These are phyloP conservation scores for Seira ritae DNA, from an alignment of 2,888 invertebrate genomes.

Conservation along the genomic window DNA sequence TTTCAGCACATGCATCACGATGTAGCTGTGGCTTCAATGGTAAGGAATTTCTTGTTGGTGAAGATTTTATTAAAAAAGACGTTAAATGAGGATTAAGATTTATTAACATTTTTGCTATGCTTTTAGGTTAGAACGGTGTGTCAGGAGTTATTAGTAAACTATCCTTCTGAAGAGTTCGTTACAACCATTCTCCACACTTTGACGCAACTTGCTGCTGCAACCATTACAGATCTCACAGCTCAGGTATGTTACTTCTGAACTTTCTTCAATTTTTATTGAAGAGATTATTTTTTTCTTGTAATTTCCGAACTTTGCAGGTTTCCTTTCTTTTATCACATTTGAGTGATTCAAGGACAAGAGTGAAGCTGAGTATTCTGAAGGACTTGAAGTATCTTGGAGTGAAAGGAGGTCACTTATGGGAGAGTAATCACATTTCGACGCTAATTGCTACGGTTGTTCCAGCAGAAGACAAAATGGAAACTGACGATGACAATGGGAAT, in stretches of 20 bases:
- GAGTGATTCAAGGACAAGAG: constrained; percentile 83
- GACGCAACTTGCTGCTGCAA: constrained; percentile 91
- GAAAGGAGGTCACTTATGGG: constrained; percentile 88
- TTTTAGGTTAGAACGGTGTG: constrained; percentile 84
- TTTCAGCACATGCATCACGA: constrained; percentile 95
- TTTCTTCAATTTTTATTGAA: constrained; percentile 16
- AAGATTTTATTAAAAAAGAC: neutral
- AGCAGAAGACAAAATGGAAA: constrained; percentile 42
- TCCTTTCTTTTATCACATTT: constrained; percentile 82
- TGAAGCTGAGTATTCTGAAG: constrained; percentile 83
- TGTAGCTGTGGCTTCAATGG: constrained; percentile 84
- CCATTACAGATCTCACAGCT: constrained; percentile 92
- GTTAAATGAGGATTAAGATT: too few relatives aligned
- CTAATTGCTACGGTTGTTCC: constrained; percentile 68
- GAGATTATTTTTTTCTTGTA: too few relatives aligned
- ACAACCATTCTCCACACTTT: constrained; percentile 89
- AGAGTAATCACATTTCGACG: constrained; percentile 77
- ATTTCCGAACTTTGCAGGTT: too few relatives aligned
- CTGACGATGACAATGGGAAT: constrained; percentile 41
- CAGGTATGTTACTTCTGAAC: constrained; percentile 83
- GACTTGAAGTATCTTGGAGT: constrained; percentile 83
- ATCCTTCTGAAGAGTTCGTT: constrained; percentile 88
- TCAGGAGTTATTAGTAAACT: constrained; percentile 84
- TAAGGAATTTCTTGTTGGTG: constrained; percentile 74
- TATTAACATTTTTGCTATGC: too few relatives aligned